Conservation (phyloP, 2,888 invertebrate species). For the Lycophotia porphyrea region DNA sequence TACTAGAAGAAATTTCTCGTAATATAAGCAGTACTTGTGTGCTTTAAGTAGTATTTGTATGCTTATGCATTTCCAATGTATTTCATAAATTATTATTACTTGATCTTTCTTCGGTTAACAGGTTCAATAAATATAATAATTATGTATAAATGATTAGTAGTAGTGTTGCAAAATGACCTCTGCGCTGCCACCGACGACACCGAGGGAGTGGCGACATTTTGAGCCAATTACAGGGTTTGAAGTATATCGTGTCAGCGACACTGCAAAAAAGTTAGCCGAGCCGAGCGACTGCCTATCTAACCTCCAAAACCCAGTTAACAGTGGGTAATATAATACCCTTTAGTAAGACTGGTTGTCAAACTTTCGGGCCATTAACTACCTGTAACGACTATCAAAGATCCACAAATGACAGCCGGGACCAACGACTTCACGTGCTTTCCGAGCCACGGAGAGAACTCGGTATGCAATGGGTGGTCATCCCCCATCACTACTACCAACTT, state of each 20-base stretch:
- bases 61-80: too few relatives aligned
- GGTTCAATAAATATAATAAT: not conserved
- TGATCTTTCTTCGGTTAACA: not conserved
- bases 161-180: not conserved
- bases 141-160: not conserved
- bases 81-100: too few relatives aligned
- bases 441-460: not conserved
- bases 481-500: too few relatives aligned
- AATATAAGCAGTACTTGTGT: not conserved
- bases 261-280: not conserved
- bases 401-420: too few relatives aligned
- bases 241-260: not conserved
- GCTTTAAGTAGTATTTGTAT: not conserved
- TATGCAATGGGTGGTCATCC: not conserved
- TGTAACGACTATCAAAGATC: not conserved
- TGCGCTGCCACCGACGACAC: not conserved
- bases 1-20: not conserved
- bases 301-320: not conserved
- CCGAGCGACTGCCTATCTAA: not conserved
- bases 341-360: not conserved
- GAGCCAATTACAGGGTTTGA: not conserved
- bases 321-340: not conserved
- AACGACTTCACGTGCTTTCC: not conserved
- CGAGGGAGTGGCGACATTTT: not conserved
- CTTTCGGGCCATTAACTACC: not conserved